phyloP scores from a whole-genome alignment of 2,113 vertebrate species.

The Zosterops pallidus region DNA sequence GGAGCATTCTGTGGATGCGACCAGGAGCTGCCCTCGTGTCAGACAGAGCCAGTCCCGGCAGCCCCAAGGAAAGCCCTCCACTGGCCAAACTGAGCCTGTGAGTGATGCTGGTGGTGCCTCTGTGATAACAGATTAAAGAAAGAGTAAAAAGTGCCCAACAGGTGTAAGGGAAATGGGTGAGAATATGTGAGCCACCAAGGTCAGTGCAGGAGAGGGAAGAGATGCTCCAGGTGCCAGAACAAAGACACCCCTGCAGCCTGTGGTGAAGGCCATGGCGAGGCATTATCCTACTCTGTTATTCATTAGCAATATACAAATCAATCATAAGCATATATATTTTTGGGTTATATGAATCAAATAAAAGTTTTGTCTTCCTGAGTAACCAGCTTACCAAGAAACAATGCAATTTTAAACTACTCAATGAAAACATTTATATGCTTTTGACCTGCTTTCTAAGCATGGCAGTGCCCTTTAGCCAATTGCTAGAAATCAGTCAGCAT shows the following conservation, averaged over 20 bases:
- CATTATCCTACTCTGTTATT: not conserved
- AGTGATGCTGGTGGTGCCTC: not conserved
- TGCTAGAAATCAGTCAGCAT: not conserved
- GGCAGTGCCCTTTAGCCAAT: not conserved
- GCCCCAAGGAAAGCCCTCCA: accelerated
- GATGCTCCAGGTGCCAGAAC: not conserved
- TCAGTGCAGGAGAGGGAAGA: not conserved
- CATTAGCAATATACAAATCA: not conserved
- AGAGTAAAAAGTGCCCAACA: not conserved
- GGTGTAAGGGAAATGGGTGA: not conserved
- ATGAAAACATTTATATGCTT: not conserved
- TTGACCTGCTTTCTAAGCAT: not conserved
- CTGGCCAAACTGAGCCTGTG: not conserved
- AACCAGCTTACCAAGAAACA: not conserved
- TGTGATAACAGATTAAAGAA: not conserved
- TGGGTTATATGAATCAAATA: not conserved
- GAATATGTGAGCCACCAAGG: not conserved
- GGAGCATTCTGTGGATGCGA: accelerated
- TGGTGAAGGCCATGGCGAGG: not conserved
- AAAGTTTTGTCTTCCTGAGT: not conserved
- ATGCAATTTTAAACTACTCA: not conserved
- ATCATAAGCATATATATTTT: not conserved
- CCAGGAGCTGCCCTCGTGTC: accelerated
- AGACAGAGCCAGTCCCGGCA: accelerated
- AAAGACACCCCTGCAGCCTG: not conserved